A percentile compares a stretch with the other conserved stretches of the same genome.
phyloP scores from a whole-genome alignment of 2,888 invertebrate genomes.

The Eulithis prunata region DNA sequence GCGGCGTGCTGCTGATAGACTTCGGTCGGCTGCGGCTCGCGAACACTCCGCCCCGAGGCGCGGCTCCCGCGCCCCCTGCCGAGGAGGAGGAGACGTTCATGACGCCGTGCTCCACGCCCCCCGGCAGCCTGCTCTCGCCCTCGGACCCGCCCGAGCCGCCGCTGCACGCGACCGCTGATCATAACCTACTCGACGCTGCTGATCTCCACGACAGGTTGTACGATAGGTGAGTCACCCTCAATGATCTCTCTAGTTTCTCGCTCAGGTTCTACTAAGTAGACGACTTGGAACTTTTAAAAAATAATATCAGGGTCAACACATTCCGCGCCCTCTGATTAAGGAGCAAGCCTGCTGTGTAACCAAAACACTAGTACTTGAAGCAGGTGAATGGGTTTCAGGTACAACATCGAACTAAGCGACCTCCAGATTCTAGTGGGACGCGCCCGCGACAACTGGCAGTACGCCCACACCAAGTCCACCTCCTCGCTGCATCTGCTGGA shows the following conservation, averaged over 20 bases:
- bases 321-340: too few species aligned
- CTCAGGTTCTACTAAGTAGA: too few species aligned
- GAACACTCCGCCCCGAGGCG: slow-evolving; percentile 53
- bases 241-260: too few species aligned
- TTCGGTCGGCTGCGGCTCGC: slow-evolving; percentile 91
- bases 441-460: slow-evolving; percentile 95
- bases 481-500: slow-evolving; percentile 94
- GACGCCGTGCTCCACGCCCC: slow-evolving; percentile 95
- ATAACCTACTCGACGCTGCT: slow-evolving; percentile 55
- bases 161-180: slow-evolving; percentile 19
- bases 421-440: slow-evolving; percentile 94
- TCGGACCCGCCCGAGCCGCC: slow-evolving; percentile 64
- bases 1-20: slow-evolving; percentile 93
- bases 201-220: slow-evolving; percentile 66
- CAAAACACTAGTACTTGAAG: not conserved
- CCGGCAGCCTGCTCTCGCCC: slow-evolving; percentile 89
- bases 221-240: slow-evolving; percentile 55
- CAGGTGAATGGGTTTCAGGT: slow-evolving; percentile 71
- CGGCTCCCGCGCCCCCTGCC: slow-evolving; percentile 33
- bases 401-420: slow-evolving; percentile 91
- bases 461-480: slow-evolving; percentile 92
- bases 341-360: not conserved
- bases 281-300: too few species aligned
- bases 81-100: slow-evolving; percentile 85
- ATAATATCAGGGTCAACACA: too few species aligned